Evolutionary conservation across 1,140 invertebrate genomes (phyloP).

Genomic region (Calosoma granatense): DNA sequence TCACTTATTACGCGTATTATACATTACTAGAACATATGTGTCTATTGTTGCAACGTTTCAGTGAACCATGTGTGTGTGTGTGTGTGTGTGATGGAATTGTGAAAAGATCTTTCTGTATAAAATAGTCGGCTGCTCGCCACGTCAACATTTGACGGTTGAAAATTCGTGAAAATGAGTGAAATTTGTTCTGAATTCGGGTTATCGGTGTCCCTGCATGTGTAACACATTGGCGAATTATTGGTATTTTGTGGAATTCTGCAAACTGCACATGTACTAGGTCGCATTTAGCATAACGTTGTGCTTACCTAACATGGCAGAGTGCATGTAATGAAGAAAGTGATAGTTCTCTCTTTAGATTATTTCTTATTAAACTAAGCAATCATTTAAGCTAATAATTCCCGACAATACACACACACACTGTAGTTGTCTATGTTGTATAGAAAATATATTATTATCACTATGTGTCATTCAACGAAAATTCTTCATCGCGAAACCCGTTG

Average conservation of each 20-base stretch:
- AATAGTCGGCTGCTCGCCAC: not conserved
- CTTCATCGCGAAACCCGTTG: too few relatives aligned
- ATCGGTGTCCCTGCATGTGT: too few relatives aligned
- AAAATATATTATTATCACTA: too few relatives aligned
- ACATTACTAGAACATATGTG: too few relatives aligned
- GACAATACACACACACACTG: too few relatives aligned
- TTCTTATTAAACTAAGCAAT: not conserved
- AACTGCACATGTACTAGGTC: not conserved
- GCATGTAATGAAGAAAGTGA: constrained; percentile 6
- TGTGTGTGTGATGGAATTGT: not conserved
- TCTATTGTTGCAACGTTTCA: too few relatives aligned
- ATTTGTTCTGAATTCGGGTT: not conserved
- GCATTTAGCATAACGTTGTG: not conserved
- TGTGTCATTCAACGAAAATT: too few relatives aligned
- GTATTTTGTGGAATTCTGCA: not conserved
- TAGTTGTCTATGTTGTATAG: too few relatives aligned
- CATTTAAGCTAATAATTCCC: not conserved
- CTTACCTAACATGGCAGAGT: constrained; percentile 11
- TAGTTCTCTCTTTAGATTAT: constrained; percentile 4
- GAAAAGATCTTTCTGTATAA: not conserved
- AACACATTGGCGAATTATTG: too few relatives aligned
- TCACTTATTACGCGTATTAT: constrained; percentile 36
- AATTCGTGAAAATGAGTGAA: not conserved
- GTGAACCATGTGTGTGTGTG: not conserved
- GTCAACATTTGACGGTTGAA: not conserved